Evolutionary conservation across 23 tunicate species (phyloP), one percentile per base, ranked within the genome.

Genomic region (Halocynthia aurantium): DNA sequence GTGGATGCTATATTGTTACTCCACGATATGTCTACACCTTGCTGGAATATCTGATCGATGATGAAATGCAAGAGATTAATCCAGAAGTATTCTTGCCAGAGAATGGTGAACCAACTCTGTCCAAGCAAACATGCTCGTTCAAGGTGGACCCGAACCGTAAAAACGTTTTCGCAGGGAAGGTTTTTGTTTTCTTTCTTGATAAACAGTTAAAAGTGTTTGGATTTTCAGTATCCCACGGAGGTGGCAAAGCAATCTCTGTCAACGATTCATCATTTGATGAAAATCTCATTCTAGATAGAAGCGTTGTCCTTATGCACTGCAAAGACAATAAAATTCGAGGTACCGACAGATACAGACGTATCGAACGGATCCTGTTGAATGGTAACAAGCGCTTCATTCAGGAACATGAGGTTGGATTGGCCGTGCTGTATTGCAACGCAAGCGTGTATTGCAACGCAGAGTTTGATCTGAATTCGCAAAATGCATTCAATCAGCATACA

Each of bases 361-460:
- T 87, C 0, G 83, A 82, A 22, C 20, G 72, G 55, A 7, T 22
- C 44, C 7, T 87, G 82, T 21, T 19, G 7, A 52, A 40, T 61
- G 73, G 55, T 6, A 44, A 71, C 8, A 53, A 50, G 9, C 73
- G 95, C 12, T 77, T 88, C 6, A 83, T 88, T 7, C 84, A 79
- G 64, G 95, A 83, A 54, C 82, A 83, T 79, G 95, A 88, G 56
- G 74, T 88, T 51, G 95, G 84, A 6, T 81, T 88, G 60, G 83
- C 95, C n/a, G 20, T 88, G 51, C 72, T 88, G 10, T 88, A 83
- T 61, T 79, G 84, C 55, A 80, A 78, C 31, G 52, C 82, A 21
- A 83, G 80, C 20, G 84, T 83, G 77, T 88, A 88, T 56, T 76
- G 83, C 76, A 88, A 88, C 68, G 78, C 95, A 15, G 51, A 64